These are phyloP conservation scores for Protobothrops flavoviridis DNA, from an alignment of 2,113 vertebrate species.

Conservation along the genomic window DNA sequence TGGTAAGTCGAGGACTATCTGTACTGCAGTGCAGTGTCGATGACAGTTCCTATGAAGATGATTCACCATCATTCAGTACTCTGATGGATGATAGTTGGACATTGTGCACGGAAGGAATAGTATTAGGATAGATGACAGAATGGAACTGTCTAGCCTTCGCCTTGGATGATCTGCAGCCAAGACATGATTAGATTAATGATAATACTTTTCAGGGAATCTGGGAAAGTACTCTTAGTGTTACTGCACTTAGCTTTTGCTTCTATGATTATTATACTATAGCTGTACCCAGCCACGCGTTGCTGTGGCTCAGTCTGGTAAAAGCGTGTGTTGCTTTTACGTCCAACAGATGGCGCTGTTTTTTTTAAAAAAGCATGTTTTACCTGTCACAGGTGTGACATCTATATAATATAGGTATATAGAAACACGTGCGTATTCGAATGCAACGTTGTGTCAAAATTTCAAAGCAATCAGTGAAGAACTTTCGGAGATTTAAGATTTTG, in stretches of 20 bases:
- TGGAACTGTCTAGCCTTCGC: background rate
- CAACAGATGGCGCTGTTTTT: too few species aligned
- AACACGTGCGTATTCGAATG: too few species aligned
- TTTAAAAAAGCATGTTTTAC: too few species aligned
- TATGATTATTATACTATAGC: background rate
- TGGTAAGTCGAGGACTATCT: background rate
- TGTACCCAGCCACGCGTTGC: too few species aligned
- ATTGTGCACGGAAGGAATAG: background rate
- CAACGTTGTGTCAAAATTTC: too few species aligned
- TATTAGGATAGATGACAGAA: background rate
- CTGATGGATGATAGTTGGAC: background rate
- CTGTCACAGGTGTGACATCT: too few species aligned
- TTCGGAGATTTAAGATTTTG: too few species aligned
- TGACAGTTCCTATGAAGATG: background rate
- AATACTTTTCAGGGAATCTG: background rate
- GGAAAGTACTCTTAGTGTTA: background rate
- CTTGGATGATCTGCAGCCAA: background rate
- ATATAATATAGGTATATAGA: too few species aligned
- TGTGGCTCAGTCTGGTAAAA: too few species aligned
- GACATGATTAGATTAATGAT: background rate
- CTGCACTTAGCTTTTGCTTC: background rate
- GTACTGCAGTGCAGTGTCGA: background rate
- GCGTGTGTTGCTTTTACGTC: too few species aligned
- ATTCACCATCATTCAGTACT: background rate
- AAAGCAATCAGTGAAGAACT: too few species aligned